Percentiles rank a stretch among this genome's conserved stretches.
phyloP scores from a whole-genome alignment of 2,888 invertebrate genomes.

The Smittia aterrima region DNA sequence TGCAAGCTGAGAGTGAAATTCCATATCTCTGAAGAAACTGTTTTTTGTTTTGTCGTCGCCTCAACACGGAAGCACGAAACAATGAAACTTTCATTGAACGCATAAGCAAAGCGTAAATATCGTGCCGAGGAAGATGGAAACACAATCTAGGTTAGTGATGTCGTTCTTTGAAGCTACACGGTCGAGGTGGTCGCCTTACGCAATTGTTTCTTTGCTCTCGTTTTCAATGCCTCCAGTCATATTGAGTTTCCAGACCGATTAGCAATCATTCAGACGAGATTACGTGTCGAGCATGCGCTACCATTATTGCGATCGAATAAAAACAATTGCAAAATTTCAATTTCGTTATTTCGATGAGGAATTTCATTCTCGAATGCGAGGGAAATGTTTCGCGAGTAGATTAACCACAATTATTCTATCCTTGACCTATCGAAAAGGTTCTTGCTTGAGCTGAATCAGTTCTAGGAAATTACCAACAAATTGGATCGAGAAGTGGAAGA shows the following conservation, averaged over 20 bases:
- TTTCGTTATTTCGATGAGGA: background rate
- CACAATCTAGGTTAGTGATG: conserved; percentile 19
- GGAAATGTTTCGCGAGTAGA: too few relatives aligned
- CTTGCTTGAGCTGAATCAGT: too few relatives aligned
- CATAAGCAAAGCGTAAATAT: background rate
- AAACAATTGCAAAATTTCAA: background rate
- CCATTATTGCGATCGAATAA: background rate
- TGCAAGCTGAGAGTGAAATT: too few relatives aligned
- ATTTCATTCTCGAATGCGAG: background rate
- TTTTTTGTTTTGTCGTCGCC: too few relatives aligned
- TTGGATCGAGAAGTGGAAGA: too few relatives aligned
- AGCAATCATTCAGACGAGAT: background rate
- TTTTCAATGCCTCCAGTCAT: background rate
- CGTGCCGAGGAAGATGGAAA: background rate
- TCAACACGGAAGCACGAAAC: background rate
- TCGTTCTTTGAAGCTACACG: conserved; percentile 13
- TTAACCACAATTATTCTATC: background rate
- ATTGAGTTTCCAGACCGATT: background rate
- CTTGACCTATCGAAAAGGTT: background rate
- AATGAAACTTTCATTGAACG: background rate
- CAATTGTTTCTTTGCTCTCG: conserved; percentile 1
- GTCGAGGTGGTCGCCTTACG: conserved; percentile 17
- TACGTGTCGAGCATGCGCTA: background rate
- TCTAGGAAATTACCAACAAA: too few relatives aligned
- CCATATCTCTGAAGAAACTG: too few relatives aligned